Conservation (phyloP, 2,113 vertebrate genomes). For the Sorex fumeus region DNA sequence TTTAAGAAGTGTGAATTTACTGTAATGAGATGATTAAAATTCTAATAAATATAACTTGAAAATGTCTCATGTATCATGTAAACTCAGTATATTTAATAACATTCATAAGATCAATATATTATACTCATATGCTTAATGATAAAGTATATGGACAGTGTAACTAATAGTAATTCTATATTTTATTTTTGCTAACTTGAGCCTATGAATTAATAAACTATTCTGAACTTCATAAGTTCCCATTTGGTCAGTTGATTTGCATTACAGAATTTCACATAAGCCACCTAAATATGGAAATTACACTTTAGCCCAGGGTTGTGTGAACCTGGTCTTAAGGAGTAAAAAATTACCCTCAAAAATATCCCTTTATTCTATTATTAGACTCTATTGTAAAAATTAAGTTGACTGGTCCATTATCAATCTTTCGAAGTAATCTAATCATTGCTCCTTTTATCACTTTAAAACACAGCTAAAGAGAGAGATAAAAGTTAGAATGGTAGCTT, state of each 20-base stretch:
- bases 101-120: neutral
- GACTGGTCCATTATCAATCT: slow-evolving; percentile 49
- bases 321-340: slow-evolving; percentile 48
- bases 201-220: neutral
- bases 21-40: neutral
- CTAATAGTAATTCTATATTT: neutral
- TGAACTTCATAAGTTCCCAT: slow-evolving; percentile 13
- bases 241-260: slow-evolving; percentile 14
- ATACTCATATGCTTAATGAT: neutral
- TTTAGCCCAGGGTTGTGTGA: neutral
- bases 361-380: slow-evolving; percentile 50
- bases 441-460: slow-evolving; percentile 60
- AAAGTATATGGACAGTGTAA: neutral
- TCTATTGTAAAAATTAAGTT: slow-evolving; percentile 72
- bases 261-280: neutral
- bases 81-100: neutral
- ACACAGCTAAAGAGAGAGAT: slow-evolving; percentile 22
- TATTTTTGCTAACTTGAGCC: slow-evolving; percentile 17
- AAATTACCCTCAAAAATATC: neutral
- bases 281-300: no score
- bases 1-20: neutral
- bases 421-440: slow-evolving; percentile 74
- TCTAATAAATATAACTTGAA: neutral
- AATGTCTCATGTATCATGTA: neutral
- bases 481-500: slow-evolving; percentile 49